A percentile compares a stretch with the other conserved stretches of the same genome.
Evolutionary conservation across 2,113 vertebrate genomes (phyloP).

Genomic region (Daboia siamensis): DNA sequence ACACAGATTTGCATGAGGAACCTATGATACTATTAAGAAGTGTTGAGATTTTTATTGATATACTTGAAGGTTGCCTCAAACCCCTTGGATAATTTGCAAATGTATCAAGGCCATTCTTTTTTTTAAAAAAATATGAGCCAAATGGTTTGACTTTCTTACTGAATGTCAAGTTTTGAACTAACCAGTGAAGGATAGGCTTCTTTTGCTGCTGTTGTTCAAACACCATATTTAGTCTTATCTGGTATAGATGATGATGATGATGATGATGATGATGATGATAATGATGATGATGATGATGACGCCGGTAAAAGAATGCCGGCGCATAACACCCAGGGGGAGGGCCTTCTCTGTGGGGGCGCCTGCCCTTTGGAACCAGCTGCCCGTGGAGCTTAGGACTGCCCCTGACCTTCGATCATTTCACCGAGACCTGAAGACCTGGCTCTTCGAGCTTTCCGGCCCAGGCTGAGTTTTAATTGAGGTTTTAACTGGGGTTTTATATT

Average conservation of each 20-base stretch:
- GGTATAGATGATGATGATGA: neutral
- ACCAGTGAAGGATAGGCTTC: neutral
- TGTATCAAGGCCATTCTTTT: neutral
- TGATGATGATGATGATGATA: too few relatives aligned
- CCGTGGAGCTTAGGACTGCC: too few relatives aligned
- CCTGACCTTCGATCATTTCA: too few relatives aligned
- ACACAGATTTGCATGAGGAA: neutral
- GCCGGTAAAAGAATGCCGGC: too few relatives aligned
- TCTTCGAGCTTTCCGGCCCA: too few relatives aligned
- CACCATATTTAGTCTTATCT: neutral
- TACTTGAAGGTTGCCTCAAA: neutral
- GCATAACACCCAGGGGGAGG: too few relatives aligned
- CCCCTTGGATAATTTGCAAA: neutral
- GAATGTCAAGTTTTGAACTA: neutral
- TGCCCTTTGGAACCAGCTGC: too few relatives aligned
- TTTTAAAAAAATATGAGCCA: neutral
- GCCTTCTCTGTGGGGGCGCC: too few relatives aligned
- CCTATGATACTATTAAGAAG: neutral
- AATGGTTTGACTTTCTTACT: neutral
- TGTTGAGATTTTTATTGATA: neutral
- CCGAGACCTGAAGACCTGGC: too few relatives aligned
- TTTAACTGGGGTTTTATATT: too few relatives aligned
- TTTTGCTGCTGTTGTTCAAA: neutral
- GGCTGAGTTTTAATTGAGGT: too few relatives aligned
- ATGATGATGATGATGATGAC: too few relatives aligned